Evolutionary conservation across 1,140 invertebrate species (phyloP), one percentile per base, ranked within the genome.

Genomic region (Sitobion miscanthi): DNA sequence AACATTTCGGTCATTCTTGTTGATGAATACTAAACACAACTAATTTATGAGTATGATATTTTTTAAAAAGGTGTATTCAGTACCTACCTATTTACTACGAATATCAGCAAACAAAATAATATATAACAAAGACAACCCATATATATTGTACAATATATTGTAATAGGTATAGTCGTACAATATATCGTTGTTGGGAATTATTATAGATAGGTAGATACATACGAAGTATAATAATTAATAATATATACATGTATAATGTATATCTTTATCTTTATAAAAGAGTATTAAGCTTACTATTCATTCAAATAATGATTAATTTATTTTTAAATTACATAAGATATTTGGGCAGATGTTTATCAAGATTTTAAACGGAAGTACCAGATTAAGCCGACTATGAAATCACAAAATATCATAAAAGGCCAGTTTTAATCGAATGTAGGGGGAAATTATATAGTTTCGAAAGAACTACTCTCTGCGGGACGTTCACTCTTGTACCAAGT

Each of bases 371-470:
- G 82, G 91, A 93, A 93, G 77, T 93, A 93, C 91, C 49, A 85
- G 77, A 83, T 93, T 93, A 93, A 93, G 38, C 91, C 69, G 91
- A 93, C 91, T 93, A 93, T 93, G 91, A 93, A 93, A 93, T 93
- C 91, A 93, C 91, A 86, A 93, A 93, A 93, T 93, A 86, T 85
- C 91, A 93, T 93, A 93, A 93, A 93, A 93, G 91, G 21, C 91
- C 47, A 93, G 91, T 93, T 93, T 93, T 86, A 93, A 93, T 93
- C 69, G 77, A 93, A 93, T 86, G 91, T 86, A 69, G 91, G 77
- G 77, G 91, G 91, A 93, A 82, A 93, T 93, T 77, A 93, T 90
- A 54, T 93, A 83, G 77, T 93, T 93, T 93, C 91, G 91, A 93
- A 93, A 93, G 77, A 85, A 86, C 82, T 86, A n/a, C 35, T 54